Conservation (phyloP, 2,888 invertebrate species). For the Acrobasis repandana region DNA sequence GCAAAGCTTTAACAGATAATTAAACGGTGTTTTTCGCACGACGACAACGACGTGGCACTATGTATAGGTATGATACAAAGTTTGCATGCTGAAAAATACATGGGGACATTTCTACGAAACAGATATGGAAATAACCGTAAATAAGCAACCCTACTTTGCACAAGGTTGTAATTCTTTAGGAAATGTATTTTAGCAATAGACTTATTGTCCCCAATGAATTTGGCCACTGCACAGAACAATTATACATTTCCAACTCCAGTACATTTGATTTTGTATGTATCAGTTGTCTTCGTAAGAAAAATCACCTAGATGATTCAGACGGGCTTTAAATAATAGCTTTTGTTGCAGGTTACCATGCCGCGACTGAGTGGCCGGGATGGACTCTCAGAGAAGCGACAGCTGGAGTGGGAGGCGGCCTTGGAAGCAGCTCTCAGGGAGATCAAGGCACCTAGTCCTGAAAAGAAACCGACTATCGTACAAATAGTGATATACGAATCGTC, state of each 20-base stretch:
- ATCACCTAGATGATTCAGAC: neutral
- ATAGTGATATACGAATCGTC: slow-evolving; percentile 95
- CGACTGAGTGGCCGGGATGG: slow-evolving; percentile 78
- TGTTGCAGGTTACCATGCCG: slow-evolving; percentile 88
- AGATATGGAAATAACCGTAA: no score
- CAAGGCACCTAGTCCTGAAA: slow-evolving; percentile 82
- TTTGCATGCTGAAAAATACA: neutral
- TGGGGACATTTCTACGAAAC: neutral
- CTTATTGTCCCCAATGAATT: no score
- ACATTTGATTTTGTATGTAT: neutral
- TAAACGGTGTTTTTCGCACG: neutral
- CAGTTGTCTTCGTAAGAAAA: neutral
- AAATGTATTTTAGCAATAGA: neutral
- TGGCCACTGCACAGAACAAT: no score
- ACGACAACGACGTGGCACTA: neutral
- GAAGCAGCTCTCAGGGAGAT: slow-evolving; percentile 89
- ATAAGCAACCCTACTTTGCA: no score
- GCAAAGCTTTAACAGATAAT: neutral
- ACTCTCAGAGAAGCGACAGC: slow-evolving; percentile 78
- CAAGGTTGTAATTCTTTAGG: neutral
- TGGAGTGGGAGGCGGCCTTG: slow-evolving; percentile 89
- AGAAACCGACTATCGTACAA: slow-evolving; percentile 86
- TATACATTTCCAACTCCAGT: no score
- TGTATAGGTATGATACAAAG: no score
- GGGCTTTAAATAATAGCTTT: neutral